Evolutionary conservation across 2,113 vertebrate species (phyloP).

Genomic region (Bucco capensis): DNA sequence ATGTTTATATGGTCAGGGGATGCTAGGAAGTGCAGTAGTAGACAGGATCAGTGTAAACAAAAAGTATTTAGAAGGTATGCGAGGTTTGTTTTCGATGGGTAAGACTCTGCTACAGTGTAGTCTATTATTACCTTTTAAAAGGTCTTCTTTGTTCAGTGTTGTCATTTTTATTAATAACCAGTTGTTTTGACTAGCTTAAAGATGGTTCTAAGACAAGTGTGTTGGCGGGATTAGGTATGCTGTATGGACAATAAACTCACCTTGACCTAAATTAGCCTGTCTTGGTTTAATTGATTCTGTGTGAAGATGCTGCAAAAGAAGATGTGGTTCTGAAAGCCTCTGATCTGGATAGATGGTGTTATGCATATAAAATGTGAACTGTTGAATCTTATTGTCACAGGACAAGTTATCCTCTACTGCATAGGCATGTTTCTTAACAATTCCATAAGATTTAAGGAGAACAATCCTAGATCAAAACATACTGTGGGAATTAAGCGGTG

Average conservation of each 20-base stretch:
- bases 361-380: not conserved
- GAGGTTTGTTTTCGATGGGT: constrained; percentile 54
- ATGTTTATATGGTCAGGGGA: constrained; percentile 76
- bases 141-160: constrained; percentile 76
- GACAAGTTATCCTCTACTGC: not conserved
- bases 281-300: constrained; percentile 1
- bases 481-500: not conserved
- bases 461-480: not conserved
- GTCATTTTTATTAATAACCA: constrained; percentile 74
- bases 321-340: not conserved
- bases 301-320: not conserved
- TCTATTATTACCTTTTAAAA: constrained; percentile 68
- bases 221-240: constrained; percentile 77
- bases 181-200: constrained; percentile 77
- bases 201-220: constrained; percentile 78
- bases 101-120: constrained; percentile 59
- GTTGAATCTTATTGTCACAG: not conserved
- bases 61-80: constrained; percentile 69
- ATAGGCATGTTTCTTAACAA: not conserved
- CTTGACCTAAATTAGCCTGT: constrained; percentile 70
- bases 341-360: not conserved
- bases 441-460: not conserved
- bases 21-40: constrained; percentile 71
- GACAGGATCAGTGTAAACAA: constrained; percentile 61
- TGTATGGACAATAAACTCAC: constrained; percentile 88